Percentiles rank a stretch among this genome's conserved stretches.
These are phyloP conservation scores for Mesochorus sp. DNA, from an alignment of 2,888 invertebrate species.

Conservation along the genomic window DNA sequence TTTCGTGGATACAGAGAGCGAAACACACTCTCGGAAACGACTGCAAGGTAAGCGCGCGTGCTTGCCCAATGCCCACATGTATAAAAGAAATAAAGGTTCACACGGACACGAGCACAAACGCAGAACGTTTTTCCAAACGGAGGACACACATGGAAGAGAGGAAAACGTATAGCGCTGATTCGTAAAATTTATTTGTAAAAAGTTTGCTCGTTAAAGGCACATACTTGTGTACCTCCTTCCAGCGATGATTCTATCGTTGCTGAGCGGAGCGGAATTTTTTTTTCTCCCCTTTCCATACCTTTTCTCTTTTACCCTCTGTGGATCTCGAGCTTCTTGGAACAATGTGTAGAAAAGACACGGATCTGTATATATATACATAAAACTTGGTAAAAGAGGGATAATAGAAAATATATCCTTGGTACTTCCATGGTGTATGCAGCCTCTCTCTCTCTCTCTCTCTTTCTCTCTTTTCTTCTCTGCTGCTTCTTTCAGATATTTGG, in stretches of 20 bases:
- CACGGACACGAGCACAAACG: neutral
- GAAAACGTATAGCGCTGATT: conserved; percentile 38
- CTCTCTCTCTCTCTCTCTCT: neutral
- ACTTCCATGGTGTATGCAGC: conserved; percentile 2
- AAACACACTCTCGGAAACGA: conserved; percentile 15
- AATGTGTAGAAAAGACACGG: conserved; percentile 11
- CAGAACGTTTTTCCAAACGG: conserved; percentile 26
- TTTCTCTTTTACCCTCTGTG: neutral
- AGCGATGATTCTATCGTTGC: conserved; percentile 33
- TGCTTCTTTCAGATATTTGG: conserved; percentile 9
- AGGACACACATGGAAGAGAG: neutral
- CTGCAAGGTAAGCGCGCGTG: conserved; percentile 2
- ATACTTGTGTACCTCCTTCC: conserved; percentile 32
- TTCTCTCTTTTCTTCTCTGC: neutral
- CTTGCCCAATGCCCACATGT: conserved; percentile 14
- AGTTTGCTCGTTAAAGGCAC: conserved; percentile 63
- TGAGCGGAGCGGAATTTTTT: neutral
- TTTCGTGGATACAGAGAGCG: conserved; percentile 16
- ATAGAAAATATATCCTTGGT: conserved; percentile 34
- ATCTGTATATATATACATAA: neutral
- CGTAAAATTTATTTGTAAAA: conserved; percentile 61
- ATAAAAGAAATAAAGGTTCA: conserved; percentile 20
- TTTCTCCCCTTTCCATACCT: neutral
- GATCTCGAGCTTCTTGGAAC: conserved; percentile 29
- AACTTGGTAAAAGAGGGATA: conserved; percentile 29